Evolutionary conservation across 2,797 vertebrate genomes (phyloP).

Genomic region (Zenarchopterus dispar): DNA sequence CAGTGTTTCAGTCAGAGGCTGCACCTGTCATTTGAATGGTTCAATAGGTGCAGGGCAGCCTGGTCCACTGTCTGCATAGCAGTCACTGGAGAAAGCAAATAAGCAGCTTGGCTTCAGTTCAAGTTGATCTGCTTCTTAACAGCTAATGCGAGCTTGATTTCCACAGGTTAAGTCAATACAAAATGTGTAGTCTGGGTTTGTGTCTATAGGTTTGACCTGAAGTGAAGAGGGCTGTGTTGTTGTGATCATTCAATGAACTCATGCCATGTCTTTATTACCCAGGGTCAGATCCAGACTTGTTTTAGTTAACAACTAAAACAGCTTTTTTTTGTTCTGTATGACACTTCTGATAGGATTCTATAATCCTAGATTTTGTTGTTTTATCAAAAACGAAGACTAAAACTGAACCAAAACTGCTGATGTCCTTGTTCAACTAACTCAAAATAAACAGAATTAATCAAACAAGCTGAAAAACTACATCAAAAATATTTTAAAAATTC

Average conservation of each 20-base stretch:
- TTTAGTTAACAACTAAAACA: too few species aligned
- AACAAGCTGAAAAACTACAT: too few species aligned
- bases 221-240: not conserved
- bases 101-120: constrained; percentile 36
- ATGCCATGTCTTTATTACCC: not conserved
- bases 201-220: not conserved
- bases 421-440: too few species aligned
- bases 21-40: too few species aligned
- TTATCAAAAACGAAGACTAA: too few species aligned
- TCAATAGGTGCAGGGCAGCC: not conserved
- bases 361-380: too few species aligned
- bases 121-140: constrained; percentile 36
- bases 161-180: constrained; percentile 9
- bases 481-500: too few species aligned
- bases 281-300: too few species aligned
- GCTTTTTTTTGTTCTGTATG: too few species aligned
- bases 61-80: constrained; percentile 35
- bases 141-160: constrained; percentile 30
- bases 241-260: not conserved
- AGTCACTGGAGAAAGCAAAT: constrained; percentile 19
- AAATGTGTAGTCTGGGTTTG: not conserved
- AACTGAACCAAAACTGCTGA: too few species aligned
- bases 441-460: too few species aligned
- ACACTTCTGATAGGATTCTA: too few species aligned
- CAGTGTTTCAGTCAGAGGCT: not conserved